phyloP scores from a whole-genome alignment of 1,140 invertebrate species.

The Adelges cooleyi region DNA sequence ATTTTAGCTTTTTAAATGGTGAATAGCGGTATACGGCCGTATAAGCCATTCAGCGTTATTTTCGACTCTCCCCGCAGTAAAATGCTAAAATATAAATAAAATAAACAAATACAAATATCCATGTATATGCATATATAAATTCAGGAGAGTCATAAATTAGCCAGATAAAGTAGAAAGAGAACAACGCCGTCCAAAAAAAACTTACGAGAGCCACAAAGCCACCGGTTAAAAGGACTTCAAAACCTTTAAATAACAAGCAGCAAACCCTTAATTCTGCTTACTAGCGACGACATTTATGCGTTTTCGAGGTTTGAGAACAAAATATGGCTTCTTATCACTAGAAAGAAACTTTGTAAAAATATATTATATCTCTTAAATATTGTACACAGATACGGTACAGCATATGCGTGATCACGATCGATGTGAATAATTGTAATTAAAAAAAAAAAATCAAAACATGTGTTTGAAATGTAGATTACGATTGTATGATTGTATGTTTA shows the following conservation, averaged over 20 bases:
- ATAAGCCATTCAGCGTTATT: constrained; percentile 3
- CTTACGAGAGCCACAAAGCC: constrained; percentile 22
- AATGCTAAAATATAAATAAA: constrained; percentile 4
- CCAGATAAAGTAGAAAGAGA: constrained; percentile 27
- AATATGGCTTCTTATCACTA: constrained; percentile 24
- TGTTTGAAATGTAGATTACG: no score
- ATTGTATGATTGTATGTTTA: no score
- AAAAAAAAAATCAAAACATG: no score
- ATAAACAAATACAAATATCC: constrained; percentile 26
- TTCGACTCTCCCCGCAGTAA: not conserved
- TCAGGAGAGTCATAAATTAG: constrained; percentile 23
- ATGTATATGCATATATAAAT: constrained; percentile 23
- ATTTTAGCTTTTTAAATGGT: constrained; percentile 5
- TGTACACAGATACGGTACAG: no score
- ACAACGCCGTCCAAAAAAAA: not conserved
- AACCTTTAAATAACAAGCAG: constrained; percentile 27
- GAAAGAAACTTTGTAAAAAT: no score
- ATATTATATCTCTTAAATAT: no score
- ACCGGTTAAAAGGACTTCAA: constrained; percentile 26
- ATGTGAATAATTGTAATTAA: no score
- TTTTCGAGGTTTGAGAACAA: constrained; percentile 8
- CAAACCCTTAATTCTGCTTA: constrained; percentile 28
- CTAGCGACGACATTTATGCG: constrained; percentile 12
- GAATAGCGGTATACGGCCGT: no score
- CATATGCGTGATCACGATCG: no score